A percentile compares a stretch with the other conserved stretches of the same genome.
Evolutionary conservation across 2,113 vertebrate species (phyloP).

Genomic region (Salvelinus namaycush): DNA sequence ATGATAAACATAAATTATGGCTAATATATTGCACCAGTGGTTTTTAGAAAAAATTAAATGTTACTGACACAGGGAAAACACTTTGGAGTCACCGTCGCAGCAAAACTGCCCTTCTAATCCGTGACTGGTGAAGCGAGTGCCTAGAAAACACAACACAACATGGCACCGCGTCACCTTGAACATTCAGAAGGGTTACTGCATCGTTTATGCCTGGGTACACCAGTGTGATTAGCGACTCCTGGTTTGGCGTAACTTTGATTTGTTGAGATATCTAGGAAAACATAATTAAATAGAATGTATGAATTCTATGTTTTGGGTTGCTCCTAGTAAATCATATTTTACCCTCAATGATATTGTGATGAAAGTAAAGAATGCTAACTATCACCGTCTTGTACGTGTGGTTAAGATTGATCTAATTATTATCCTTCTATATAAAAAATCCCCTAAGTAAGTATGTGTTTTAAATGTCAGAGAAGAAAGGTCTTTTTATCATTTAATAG

Average conservation of each 20-base stretch:
- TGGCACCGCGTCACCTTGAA: constrained; percentile 95
- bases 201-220: constrained; percentile 90
- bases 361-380: background rate
- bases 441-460: constrained; percentile 8
- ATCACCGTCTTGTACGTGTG: background rate
- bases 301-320: background rate
- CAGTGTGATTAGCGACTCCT: constrained; percentile 85
- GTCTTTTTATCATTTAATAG: constrained; percentile 37
- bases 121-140: constrained; percentile 89
- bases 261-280: constrained; percentile 22
- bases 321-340: background rate
- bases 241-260: constrained; percentile 86
- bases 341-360: background rate
- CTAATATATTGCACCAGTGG: constrained; percentile 98
- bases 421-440: constrained; percentile 30
- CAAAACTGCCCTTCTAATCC: constrained; percentile 85
- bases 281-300: background rate
- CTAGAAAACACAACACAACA: constrained; percentile 93
- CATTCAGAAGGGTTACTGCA: constrained; percentile 93
- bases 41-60: constrained; percentile 89
- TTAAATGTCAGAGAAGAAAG: constrained; percentile 13
- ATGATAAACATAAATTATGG: constrained; percentile 99
- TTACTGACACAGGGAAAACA: constrained; percentile 96
- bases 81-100: constrained; percentile 85
- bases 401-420: background rate